Percentiles rank a stretch among this genome's conserved stretches.
phyloP scores from a whole-genome alignment of 2,113 vertebrate species.

The Lepidothrix coronata region DNA sequence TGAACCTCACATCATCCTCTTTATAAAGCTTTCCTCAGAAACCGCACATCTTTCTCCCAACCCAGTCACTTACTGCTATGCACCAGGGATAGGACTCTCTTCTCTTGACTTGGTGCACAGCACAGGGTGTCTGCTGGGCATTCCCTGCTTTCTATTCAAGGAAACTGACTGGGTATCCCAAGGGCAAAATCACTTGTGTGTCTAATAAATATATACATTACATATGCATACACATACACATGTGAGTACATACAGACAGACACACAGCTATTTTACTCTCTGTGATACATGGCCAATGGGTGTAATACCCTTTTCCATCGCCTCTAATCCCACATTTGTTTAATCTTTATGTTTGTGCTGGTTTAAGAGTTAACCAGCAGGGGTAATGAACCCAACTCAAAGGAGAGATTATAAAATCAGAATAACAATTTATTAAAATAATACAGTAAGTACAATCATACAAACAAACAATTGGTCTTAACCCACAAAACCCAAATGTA shows the following conservation, averaged over 20 bases:
- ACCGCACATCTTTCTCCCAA: neutral
- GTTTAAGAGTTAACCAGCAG: too few species aligned
- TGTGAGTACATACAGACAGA: rapidly evolving
- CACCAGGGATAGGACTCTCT: neutral
- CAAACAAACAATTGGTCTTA: too few species aligned
- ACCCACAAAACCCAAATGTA: too few species aligned
- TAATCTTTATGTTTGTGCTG: neutral
- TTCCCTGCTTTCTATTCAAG: neutral
- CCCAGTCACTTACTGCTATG: neutral
- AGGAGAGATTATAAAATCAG: too few species aligned
- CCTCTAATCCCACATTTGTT: neutral
- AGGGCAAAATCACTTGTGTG: neutral
- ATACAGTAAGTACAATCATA: too few species aligned
- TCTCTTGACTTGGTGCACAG: neutral
- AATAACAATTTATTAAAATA: too few species aligned
- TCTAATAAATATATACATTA: neutral
- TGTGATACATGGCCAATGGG: neutral
- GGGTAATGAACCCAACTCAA: too few species aligned
- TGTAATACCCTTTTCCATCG: neutral
- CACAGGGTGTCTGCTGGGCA: neutral
- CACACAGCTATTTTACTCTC: neutral
- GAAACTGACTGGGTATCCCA: neutral
- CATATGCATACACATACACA: neutral
- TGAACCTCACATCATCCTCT: neutral
- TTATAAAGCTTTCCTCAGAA: neutral